phyloP scores from a whole-genome alignment of 2,888 invertebrate species.

The Athalia circularis region DNA sequence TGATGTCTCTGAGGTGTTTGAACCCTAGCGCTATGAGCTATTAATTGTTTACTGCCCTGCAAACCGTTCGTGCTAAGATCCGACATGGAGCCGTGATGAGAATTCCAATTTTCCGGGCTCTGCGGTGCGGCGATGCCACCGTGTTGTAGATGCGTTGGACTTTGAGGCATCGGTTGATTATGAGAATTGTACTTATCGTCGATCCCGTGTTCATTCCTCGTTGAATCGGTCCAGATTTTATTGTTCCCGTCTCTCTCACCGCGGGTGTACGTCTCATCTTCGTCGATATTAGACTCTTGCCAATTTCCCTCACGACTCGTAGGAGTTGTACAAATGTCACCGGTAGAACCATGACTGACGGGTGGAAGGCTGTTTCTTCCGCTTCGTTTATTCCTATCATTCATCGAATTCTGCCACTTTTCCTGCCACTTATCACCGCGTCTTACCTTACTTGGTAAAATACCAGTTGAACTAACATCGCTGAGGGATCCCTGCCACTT shows the following conservation, averaged over 20 bases:
- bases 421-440: slow-evolving; percentile 57
- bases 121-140: slow-evolving; percentile 49
- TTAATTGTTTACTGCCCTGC: slow-evolving; percentile 76
- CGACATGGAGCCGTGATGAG: slow-evolving; percentile 67
- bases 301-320: slow-evolving; percentile 61
- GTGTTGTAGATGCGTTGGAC: slow-evolving; percentile 56
- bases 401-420: slow-evolving; percentile 67
- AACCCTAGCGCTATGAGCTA: slow-evolving; percentile 86
- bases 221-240: slow-evolving; percentile 53
- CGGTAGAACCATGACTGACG: slow-evolving; percentile 59
- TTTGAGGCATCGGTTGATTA: slow-evolving; percentile 59
- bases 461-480: slow-evolving; percentile 75
- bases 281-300: slow-evolving; percentile 67
- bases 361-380: slow-evolving; percentile 56
- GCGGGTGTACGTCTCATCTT: slow-evolving; percentile 47
- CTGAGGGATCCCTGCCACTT: slow-evolving; percentile 81
- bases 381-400: slow-evolving; percentile 67
- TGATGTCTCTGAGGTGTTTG: slow-evolving; percentile 86
- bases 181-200: slow-evolving; percentile 55
- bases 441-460: slow-evolving; percentile 50
- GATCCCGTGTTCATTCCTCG: slow-evolving; percentile 52
- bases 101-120: slow-evolving; percentile 62
- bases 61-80: slow-evolving; percentile 65
- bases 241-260: slow-evolving; percentile 54
- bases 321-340: slow-evolving; percentile 57